Conservation (phyloP, 2,888 invertebrate species). For the Homarus gammarus region DNA sequence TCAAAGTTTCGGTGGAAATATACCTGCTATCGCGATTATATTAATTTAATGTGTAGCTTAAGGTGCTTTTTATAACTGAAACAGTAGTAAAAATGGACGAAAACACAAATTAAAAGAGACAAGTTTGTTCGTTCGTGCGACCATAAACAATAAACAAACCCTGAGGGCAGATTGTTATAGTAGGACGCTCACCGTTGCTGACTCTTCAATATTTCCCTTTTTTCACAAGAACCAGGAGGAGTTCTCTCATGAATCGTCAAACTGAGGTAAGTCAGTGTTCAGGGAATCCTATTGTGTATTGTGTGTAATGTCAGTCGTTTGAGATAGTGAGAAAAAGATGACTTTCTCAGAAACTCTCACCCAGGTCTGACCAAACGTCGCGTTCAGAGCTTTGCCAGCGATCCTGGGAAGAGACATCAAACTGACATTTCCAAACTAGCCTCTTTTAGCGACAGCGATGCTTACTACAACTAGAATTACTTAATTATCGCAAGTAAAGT, state of each 20-base stretch:
- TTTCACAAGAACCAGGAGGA: conserved; percentile 52
- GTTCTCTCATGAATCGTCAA: conserved; percentile 61
- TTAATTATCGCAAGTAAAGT: background rate
- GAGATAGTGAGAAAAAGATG: conserved; percentile 45
- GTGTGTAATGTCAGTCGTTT: conserved; percentile 23
- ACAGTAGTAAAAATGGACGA: conserved; percentile 7
- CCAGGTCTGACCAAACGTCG: conserved; percentile 45
- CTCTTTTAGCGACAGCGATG: background rate
- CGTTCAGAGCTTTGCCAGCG: conserved; percentile 22
- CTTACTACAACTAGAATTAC: background rate
- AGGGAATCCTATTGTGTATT: conserved; percentile 23
- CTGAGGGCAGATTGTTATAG: conserved; percentile 54
- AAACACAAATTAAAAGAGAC: conserved; percentile 53
- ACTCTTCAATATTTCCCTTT: conserved; percentile 57
- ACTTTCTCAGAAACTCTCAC: conserved; percentile 71
- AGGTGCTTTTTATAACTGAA: background rate
- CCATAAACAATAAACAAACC: conserved; percentile 75
- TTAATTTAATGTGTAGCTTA: background rate
- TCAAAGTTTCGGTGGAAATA: background rate
- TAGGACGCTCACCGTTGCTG: conserved; percentile 53
- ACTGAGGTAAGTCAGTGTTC: conserved; percentile 46
- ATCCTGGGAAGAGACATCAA: conserved; percentile 28
- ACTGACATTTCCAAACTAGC: background rate
- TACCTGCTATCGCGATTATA: background rate
- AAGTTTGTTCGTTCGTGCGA: conserved; percentile 69